Evolutionary conservation across 2,113 vertebrate genomes (phyloP).

Genomic region (Zingel zingel): DNA sequence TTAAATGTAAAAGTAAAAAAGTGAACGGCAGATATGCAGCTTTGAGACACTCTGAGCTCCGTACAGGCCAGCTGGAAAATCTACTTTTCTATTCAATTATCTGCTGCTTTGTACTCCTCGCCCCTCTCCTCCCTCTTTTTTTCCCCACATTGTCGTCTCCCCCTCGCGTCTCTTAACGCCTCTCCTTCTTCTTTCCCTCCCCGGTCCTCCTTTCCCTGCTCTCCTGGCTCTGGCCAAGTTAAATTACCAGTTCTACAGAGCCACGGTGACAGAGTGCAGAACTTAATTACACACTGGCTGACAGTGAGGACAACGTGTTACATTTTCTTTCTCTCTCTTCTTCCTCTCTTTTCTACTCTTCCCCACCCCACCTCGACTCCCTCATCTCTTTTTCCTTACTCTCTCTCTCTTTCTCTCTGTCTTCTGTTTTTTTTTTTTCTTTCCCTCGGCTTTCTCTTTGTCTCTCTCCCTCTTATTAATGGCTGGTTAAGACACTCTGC

Average conservation of each 20-base stretch:
- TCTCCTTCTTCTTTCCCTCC: background rate
- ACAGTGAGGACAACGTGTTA: constrained; percentile 70
- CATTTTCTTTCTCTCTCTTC: constrained; percentile 14
- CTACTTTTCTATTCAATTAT: constrained; percentile 59
- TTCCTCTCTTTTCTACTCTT: constrained; percentile 22
- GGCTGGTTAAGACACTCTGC: background rate
- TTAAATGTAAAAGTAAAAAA: background rate
- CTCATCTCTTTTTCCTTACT: background rate
- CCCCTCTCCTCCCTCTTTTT: constrained; percentile 3
- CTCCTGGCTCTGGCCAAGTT: constrained; percentile 72
- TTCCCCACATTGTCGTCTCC: constrained; percentile 6
- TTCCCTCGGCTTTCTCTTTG: constrained; percentile 24
- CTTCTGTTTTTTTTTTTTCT: constrained; percentile 33
- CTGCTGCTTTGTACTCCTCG: constrained; percentile 30
- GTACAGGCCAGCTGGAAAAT: constrained; percentile 37
- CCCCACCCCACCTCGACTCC: background rate
- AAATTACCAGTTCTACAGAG: constrained; percentile 80
- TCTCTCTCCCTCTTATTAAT: constrained; percentile 43
- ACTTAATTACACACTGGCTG: constrained; percentile 81
- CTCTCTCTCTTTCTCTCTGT: constrained; percentile 9
- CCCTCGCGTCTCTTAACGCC: constrained; percentile 14
- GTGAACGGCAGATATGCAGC: constrained; percentile 25
- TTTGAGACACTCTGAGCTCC: constrained; percentile 10
- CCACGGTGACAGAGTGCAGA: constrained; percentile 76
- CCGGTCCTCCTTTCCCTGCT: constrained; percentile 37